Percentiles rank a stretch among this genome's conserved stretches.
phyloP scores from a whole-genome alignment of 2,113 vertebrate genomes.

The Scytalopus superciliaris region DNA sequence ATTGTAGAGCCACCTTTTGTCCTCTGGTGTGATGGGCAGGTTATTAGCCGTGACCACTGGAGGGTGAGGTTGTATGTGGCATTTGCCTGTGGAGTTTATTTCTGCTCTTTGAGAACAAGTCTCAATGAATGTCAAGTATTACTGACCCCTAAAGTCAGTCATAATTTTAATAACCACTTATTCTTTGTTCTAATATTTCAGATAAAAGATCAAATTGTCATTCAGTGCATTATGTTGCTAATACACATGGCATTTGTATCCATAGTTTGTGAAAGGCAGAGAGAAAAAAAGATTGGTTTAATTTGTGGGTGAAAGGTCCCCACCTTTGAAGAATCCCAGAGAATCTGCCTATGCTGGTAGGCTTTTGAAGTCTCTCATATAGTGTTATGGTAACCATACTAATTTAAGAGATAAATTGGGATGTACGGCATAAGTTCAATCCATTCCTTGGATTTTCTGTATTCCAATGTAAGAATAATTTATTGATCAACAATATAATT shows the following conservation, averaged over 20 bases:
- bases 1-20: constrained; percentile 19
- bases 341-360: neutral
- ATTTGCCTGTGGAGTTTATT: neutral
- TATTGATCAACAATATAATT: neutral
- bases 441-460: neutral
- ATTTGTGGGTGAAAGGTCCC: neutral
- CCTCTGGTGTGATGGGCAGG: neutral
- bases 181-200: neutral
- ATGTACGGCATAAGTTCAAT: neutral
- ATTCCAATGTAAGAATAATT: neutral
- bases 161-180: neutral
- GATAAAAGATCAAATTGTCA: neutral
- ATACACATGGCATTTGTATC: neutral
- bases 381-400: neutral
- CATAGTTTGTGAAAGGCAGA: neutral
- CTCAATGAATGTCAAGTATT: neutral
- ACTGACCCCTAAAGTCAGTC: neutral
- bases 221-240: neutral
- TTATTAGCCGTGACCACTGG: neutral
- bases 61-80: neutral
- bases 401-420: neutral
- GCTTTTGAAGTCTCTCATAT: neutral
- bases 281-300: neutral
- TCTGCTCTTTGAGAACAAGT: neutral
- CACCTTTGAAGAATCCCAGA: neutral